Evolutionary conservation across 2,113 vertebrate species (phyloP).

Genomic region (Columba janthina): DNA sequence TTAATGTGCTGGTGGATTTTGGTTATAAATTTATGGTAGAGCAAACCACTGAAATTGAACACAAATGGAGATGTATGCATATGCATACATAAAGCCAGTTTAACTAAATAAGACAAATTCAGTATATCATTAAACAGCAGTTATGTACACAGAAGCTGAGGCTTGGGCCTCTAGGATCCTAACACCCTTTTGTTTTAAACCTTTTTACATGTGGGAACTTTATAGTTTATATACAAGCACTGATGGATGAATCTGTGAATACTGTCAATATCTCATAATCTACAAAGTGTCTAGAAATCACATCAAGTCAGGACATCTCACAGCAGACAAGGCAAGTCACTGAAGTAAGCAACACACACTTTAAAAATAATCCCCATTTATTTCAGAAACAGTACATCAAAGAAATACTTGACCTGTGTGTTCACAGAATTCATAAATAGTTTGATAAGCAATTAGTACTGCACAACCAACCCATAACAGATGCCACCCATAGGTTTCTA

Average conservation of each 20-base stretch:
- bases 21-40: not conserved
- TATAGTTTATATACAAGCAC: not conserved
- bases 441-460: not conserved
- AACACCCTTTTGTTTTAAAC: not conserved
- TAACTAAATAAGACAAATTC: not conserved
- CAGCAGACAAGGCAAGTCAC: not conserved
- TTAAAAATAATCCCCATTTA: slow-evolving; percentile 44
- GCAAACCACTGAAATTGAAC: not conserved
- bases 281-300: not conserved
- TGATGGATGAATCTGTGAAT: not conserved
- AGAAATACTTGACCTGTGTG: not conserved
- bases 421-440: not conserved
- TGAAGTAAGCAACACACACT: not conserved
- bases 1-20: not conserved
- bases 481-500: not conserved
- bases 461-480: not conserved
- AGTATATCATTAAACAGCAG: not conserved
- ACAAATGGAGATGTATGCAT: not conserved
- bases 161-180: not conserved
- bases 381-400: slow-evolving; percentile 29
- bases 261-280: not conserved
- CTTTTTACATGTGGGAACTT: not conserved
- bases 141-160: not conserved
- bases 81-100: not conserved
- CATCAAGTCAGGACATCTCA: not conserved